Conservation (phyloP, 2,797 vertebrate species). For the Alfaro cultratus region DNA sequence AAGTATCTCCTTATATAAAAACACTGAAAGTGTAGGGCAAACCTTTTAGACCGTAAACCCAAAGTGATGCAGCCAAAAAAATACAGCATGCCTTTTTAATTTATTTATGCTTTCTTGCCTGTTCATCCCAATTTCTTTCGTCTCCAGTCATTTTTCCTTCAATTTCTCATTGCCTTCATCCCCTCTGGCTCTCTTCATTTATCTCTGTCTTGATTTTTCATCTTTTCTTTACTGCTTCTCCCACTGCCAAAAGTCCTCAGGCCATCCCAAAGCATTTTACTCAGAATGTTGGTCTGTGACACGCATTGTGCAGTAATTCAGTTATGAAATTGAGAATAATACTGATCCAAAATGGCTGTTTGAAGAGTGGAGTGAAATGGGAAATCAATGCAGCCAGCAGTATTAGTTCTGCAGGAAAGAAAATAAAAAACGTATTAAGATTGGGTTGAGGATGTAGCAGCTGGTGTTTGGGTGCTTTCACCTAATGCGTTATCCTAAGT, state of each 20-base stretch:
- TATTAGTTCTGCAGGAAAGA: background rate
- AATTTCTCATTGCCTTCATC: constrained; percentile 3
- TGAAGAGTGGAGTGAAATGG: background rate
- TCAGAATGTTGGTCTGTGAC: background rate
- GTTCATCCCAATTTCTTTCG: background rate
- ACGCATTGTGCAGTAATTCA: constrained; percentile 7
- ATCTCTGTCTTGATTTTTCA: constrained; percentile 1
- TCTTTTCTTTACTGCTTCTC: constrained; percentile 1
- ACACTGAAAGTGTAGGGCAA: background rate
- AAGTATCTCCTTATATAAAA: constrained; percentile 14
- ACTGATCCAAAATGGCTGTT: constrained; percentile 7
- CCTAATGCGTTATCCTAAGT: background rate
- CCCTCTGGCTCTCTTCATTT: background rate
- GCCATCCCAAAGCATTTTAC: constrained; percentile 11
- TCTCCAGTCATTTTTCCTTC: background rate
- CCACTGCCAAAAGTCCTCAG: constrained; percentile 4
- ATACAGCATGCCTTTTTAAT: constrained; percentile 6
- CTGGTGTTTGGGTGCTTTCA: background rate
- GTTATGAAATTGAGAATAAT: constrained; percentile 16
- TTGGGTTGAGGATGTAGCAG: background rate
- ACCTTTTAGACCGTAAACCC: constrained; percentile 6
- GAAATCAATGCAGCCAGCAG: constrained; percentile 9
- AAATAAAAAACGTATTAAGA: constrained; percentile 3
- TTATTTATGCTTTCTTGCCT: constrained; percentile 4
- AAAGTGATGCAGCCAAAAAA: background rate